phyloP scores from a whole-genome alignment of 2,113 vertebrate genomes.

The Myocastor coypus region DNA sequence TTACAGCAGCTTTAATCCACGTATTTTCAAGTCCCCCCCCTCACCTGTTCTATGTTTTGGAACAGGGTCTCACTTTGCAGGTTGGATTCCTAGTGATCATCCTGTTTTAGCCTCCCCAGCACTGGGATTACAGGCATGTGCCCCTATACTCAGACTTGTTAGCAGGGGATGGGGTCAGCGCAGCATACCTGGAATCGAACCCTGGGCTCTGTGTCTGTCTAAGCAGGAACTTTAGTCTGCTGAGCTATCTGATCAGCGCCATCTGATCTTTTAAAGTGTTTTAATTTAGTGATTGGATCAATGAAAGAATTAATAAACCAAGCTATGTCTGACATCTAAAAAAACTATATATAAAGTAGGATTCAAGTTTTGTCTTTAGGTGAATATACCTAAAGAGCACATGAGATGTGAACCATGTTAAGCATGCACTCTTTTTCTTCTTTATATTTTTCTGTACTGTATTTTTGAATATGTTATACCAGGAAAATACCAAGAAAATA shows the following conservation, averaged over 20 bases:
- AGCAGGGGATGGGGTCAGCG: too few relatives aligned
- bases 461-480: not conserved
- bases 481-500: constrained; percentile 13
- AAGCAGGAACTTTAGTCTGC: too few relatives aligned
- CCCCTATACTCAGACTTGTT: too few relatives aligned
- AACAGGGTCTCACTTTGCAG: too few relatives aligned
- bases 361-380: constrained; percentile 22
- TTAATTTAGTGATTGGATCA: constrained; percentile 66
- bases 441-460: not conserved
- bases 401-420: not conserved
- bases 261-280: constrained; percentile 52
- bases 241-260: not conserved
- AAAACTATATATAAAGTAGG: not conserved
- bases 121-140: too few relatives aligned
- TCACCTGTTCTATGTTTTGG: too few relatives aligned
- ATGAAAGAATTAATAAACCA: constrained; percentile 65
- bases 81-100: too few relatives aligned
- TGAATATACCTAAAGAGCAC: constrained; percentile 17
- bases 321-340: constrained; percentile 67
- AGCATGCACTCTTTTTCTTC: not conserved
- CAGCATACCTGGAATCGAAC: too few relatives aligned
- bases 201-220: too few relatives aligned
- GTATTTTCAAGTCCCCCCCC: too few relatives aligned
- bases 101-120: too few relatives aligned
- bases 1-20: too few relatives aligned